Conservation (phyloP, 2,113 vertebrate species). For the Nycticebus coucang region DNA sequence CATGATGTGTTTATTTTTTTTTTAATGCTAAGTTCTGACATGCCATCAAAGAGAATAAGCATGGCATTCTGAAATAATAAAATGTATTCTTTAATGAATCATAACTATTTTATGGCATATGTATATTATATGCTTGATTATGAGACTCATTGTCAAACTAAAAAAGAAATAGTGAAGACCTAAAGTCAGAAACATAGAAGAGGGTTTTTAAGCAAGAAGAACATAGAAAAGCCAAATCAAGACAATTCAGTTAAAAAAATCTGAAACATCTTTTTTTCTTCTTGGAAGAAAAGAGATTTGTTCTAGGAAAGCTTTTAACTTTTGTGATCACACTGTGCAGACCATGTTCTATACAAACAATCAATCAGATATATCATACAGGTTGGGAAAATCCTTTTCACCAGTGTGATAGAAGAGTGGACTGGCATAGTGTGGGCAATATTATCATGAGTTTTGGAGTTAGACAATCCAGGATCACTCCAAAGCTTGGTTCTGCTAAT, state of each 20-base stretch:
- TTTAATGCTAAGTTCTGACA: background rate
- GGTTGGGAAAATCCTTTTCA: background rate
- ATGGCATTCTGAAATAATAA: background rate
- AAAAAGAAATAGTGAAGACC: background rate
- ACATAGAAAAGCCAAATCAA: background rate
- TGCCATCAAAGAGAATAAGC: background rate
- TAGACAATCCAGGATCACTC: background rate
- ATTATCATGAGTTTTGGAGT: background rate
- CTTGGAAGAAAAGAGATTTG: background rate
- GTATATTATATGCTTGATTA: background rate
- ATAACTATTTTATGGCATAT: background rate
- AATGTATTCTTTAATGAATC: background rate
- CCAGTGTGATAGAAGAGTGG: rapidly evolving
- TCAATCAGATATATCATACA: background rate
- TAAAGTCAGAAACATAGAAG: background rate
- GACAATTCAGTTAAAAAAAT: background rate
- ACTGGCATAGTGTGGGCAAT: background rate
- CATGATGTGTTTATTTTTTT: background rate
- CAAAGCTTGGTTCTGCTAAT: background rate
- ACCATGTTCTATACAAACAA: background rate
- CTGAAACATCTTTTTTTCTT: background rate
- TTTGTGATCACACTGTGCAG: background rate
- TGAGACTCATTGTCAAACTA: background rate
- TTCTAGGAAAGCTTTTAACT: background rate
- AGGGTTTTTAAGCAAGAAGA: background rate